Base-by-base conservation (phyloP, 2,113 vertebrate species). In the Lagopus muta region DNA sequence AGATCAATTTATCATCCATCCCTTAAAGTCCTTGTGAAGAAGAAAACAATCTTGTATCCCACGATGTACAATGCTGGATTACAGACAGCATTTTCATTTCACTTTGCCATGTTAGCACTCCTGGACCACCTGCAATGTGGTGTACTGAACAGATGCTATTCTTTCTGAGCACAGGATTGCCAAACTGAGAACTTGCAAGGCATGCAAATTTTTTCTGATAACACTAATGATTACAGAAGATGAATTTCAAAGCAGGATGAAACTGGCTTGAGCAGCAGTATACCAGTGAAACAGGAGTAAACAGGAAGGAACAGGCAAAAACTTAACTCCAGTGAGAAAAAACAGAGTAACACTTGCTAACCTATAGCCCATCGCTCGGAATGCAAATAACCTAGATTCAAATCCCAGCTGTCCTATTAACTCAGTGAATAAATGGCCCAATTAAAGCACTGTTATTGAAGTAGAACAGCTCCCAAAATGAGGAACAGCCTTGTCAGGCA, bases 381-480 rank as follows among this genome's bases (percentile, higher is more conserved):
- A 74, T 15, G 14, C 11, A 21, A 81, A 32, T 71, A 88, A 81
- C 77, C 91, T 36, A 73, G 30, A 93, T 93, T 61, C 55, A 40
- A 83, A 67, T 83, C 90, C 65, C 76, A 67, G n/a, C 42, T 77
- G 88, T 50, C 69, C 50, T 19, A 47, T 28, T 73, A 71, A 82
- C 76, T 54, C 65, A 18, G 2, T 36, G 86, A 93, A 90, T 20
- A 34, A 81, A 67, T 1, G 6, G 57, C 57, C 88, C 80, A 88
- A 65, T 93, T 88, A 95, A 75, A 88, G 43, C 48, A 48, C 38
- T 55, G 34, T 57, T 72, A 92, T 82, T 92, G 55, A 93, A 95
- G 38, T 86, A 83, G 80, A 92, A 52, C 92, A 93, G 30, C 36
- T 84, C 61, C 19, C 69, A 67, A 28, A 81, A 73, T 27, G 32